Conservation (phyloP, 2,113 vertebrate species). For the Pleuronectes platessa region DNA sequence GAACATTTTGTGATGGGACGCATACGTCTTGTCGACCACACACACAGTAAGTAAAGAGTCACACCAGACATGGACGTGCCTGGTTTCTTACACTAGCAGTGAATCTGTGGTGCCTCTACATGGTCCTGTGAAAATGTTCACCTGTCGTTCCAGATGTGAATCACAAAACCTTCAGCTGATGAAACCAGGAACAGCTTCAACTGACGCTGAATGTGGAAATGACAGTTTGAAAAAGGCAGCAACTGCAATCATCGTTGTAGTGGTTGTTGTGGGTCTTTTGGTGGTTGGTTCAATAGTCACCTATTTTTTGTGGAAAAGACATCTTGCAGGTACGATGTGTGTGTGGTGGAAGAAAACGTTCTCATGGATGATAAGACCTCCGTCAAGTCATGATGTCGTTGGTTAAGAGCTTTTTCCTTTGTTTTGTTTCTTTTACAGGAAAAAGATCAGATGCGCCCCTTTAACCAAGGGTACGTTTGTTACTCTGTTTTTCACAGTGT, state of each 20-base stretch:
- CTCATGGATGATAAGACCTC: not conserved
- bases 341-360: not conserved
- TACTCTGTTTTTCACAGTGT: no score
- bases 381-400: no score
- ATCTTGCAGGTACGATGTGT: not conserved
- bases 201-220: constrained; percentile 38
- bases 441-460: no score
- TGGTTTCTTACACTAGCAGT: not conserved
- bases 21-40: constrained; percentile 35
- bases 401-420: not conserved
- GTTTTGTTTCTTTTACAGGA: not conserved
- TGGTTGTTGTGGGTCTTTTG: not conserved
- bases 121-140: not conserved
- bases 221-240: rapidly evolving
- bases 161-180: not conserved
- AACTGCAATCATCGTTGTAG: no score
- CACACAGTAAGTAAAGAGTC: constrained; percentile 42
- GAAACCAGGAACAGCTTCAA: constrained; percentile 18
- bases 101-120: not conserved
- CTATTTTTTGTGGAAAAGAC: not conserved
- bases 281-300: not conserved
- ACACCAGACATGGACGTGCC: not conserved
- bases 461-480: no score
- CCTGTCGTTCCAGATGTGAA: constrained; percentile 40
- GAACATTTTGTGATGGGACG: constrained; percentile 48